These are phyloP conservation scores for Dastarcus helophoroides DNA, from an alignment of 2,888 invertebrate species.

Conservation along the genomic window DNA sequence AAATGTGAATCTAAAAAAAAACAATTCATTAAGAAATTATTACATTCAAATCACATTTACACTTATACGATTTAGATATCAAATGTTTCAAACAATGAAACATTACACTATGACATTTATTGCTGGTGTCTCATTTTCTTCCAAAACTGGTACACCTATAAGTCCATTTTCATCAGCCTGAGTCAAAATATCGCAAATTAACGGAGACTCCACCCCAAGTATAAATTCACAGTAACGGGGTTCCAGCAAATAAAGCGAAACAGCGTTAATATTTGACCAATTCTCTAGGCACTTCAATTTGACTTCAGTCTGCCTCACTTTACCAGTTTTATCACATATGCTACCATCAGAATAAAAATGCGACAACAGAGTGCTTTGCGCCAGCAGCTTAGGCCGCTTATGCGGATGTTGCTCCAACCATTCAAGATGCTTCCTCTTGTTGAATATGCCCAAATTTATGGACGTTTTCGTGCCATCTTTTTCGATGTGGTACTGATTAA, in stretches of 20 bases:
- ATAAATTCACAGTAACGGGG: conserved; percentile 90
- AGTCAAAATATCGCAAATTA: conserved; percentile 76
- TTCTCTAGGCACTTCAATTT: conserved; percentile 67
- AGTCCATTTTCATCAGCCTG: conserved; percentile 73
- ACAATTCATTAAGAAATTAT: no score
- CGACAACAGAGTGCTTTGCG: conserved; percentile 59
- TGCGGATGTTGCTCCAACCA: conserved; percentile 75
- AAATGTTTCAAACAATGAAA: no score
- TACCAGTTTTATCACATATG: conserved; percentile 72
- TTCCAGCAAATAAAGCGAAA: conserved; percentile 79
- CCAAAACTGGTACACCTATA: conserved; percentile 29
- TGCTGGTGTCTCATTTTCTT: conserved; percentile 16
- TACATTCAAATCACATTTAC: no score
- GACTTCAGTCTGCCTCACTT: conserved; percentile 73
- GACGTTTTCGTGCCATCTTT: conserved; percentile 57
- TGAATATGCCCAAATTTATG: conserved; percentile 71
- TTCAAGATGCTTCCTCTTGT: conserved; percentile 62
- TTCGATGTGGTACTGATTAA: conserved; percentile 81
- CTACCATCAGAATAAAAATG: conserved; percentile 83
- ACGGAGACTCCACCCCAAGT: conserved; percentile 81
- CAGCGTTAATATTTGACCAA: conserved; percentile 62
- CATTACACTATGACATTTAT: no score
- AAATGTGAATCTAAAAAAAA: no score
- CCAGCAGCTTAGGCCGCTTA: conserved; percentile 61
- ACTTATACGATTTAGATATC: no score